A percentile compares a stretch with the other conserved stretches of the same genome.
These are phyloP conservation scores for Anagyrus pseudococci DNA, from an alignment of 2,888 invertebrate species.

Conservation along the genomic window DNA sequence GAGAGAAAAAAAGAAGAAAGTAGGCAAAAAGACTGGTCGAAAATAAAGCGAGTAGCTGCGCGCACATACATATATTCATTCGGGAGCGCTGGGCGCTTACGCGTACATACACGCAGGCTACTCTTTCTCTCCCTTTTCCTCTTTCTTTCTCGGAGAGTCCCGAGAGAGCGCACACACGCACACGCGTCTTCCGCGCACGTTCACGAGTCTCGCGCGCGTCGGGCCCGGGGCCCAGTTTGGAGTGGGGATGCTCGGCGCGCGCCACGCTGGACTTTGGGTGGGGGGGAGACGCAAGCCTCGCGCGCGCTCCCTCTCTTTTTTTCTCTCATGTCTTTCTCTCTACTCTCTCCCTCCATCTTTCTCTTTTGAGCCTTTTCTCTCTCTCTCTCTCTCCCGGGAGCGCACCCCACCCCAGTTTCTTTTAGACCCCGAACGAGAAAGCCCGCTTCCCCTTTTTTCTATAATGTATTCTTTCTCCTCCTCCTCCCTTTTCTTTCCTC, in stretches of 20 bases:
- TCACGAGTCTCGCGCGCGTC: slow-evolving; percentile 34
- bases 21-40: too few species aligned
- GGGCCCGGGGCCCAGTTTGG: slow-evolving; percentile 33
- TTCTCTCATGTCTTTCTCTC: slow-evolving; percentile 40
- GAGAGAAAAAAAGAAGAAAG: too few species aligned
- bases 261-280: slow-evolving; percentile 50
- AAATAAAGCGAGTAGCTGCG: neutral
- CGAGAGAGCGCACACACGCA: too few species aligned
- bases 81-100: slow-evolving; percentile 12
- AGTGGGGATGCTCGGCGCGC: slow-evolving; percentile 58
- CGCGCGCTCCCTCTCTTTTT: too few species aligned
- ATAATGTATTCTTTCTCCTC: slow-evolving; percentile 32
- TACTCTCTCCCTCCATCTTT: too few species aligned
- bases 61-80: slow-evolving; percentile 27
- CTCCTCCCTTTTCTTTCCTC: slow-evolving; percentile 29
- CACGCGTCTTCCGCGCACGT: too few species aligned
- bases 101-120: too few species aligned
- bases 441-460: slow-evolving; percentile 26
- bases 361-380: slow-evolving; percentile 34
- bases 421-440: too few species aligned
- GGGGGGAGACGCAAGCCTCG: too few species aligned
- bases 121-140: too few species aligned
- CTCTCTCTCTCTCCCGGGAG: slow-evolving; percentile 36
- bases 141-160: too few species aligned
- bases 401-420: neutral